A percentile compares a stretch with the other conserved stretches of the same genome.
These are phyloP conservation scores for Pogonocichla stellata DNA, from an alignment of 2,113 vertebrate species.

Conservation along the genomic window DNA sequence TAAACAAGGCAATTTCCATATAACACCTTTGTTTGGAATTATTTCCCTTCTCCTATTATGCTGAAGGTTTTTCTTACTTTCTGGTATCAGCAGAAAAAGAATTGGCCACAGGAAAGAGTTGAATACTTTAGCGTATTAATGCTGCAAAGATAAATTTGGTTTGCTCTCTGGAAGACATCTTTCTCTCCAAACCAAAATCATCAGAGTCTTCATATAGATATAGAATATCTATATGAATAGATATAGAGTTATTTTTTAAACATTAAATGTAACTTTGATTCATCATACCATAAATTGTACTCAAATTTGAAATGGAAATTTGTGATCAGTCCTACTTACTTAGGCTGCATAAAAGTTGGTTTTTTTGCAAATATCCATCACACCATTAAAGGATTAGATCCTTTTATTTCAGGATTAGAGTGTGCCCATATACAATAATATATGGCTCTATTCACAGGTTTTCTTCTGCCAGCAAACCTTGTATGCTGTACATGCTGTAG, in stretches of 20 bases:
- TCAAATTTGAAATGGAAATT: neutral
- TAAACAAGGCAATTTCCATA: neutral
- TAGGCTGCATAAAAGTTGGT: neutral
- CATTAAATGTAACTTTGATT: neutral
- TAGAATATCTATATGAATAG: too few relatives aligned
- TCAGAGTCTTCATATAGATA: neutral
- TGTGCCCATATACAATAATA: neutral
- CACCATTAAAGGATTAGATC: neutral
- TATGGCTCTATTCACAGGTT: neutral
- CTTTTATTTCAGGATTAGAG: neutral
- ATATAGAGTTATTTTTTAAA: neutral
- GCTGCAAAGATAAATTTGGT: fast-evolving
- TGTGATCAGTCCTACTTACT: neutral
- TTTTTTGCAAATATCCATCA: neutral
- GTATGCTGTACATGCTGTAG: neutral
- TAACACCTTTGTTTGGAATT: neutral
- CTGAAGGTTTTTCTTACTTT: neutral
- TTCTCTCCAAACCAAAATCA: neutral
- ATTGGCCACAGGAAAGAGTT: neutral
- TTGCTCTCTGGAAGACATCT: neutral
- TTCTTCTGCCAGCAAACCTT: neutral
- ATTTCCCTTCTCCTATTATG: neutral
- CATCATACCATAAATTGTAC: neutral
- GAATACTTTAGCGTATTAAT: neutral
- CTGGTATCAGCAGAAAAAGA: neutral